Percentiles rank a stretch among this genome's conserved stretches.
phyloP scores from a whole-genome alignment of 2,113 vertebrate species.

The Cheirogaleus medius region DNA sequence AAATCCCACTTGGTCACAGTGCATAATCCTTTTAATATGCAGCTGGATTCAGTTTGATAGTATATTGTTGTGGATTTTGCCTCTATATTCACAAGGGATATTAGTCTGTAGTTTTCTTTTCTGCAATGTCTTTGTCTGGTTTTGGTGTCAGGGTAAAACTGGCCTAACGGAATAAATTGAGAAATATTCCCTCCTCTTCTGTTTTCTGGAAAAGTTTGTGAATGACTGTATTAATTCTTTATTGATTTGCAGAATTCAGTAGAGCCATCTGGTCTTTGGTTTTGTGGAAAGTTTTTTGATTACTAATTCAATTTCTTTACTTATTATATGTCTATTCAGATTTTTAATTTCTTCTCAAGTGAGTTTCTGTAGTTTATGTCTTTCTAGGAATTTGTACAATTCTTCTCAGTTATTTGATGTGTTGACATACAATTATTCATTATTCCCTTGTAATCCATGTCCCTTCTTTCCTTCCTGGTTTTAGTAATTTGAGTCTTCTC shows the following conservation, averaged over 20 bases:
- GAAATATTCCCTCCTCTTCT: neutral
- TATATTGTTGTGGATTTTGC: neutral
- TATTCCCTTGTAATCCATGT: neutral
- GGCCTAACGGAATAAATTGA: neutral
- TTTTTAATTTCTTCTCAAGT: neutral
- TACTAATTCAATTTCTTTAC: neutral
- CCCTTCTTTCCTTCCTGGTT: neutral
- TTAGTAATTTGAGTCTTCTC: neutral
- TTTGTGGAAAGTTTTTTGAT: neutral
- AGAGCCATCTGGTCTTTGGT: neutral
- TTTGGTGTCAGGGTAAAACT: neutral
- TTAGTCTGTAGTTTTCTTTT: neutral
- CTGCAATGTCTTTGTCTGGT: neutral
- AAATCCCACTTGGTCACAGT: neutral
- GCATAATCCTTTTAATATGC: neutral
- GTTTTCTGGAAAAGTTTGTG: neutral
- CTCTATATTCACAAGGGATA: neutral
- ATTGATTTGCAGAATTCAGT: neutral
- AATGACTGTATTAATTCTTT: neutral
- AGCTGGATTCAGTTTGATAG: neutral
- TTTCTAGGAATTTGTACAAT: neutral
- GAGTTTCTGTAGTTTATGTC: neutral
- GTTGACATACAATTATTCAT: neutral
- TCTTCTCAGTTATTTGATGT: neutral
- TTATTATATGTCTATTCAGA: neutral